phyloP scores from a whole-genome alignment of 2,888 invertebrate genomes.

The Elysia crispata region DNA sequence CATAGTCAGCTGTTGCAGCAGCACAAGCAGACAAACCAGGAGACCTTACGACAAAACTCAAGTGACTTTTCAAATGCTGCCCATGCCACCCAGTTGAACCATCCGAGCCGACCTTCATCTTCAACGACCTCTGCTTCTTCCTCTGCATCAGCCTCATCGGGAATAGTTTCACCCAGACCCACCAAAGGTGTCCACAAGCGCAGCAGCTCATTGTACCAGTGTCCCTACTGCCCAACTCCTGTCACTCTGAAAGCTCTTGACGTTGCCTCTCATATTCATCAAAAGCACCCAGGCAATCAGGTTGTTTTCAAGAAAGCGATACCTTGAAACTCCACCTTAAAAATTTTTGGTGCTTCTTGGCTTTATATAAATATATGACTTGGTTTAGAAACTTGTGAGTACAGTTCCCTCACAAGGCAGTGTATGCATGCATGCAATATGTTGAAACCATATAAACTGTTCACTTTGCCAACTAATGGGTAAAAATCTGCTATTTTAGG shows the following conservation, averaged over 20 bases:
- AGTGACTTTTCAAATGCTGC: not conserved
- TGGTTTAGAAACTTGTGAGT: no score
- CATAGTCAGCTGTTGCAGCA: not conserved
- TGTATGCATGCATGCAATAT: no score
- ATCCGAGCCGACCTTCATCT: conserved; percentile 4
- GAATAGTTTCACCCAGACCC: conserved; percentile 1
- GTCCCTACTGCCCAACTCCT: conserved; percentile 49
- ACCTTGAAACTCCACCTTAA: no score
- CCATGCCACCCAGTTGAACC: not conserved
- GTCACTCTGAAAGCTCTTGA: conserved; percentile 52
- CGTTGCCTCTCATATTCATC: conserved; percentile 66
- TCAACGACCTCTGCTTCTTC: not conserved
- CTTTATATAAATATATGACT: no score
- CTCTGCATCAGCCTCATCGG: not conserved
- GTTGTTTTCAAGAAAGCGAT: conserved; percentile 47
- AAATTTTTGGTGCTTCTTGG: no score
- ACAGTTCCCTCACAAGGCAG: no score
- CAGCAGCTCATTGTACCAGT: conserved; percentile 46
- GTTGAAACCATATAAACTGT: no score
- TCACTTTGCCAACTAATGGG: no score
- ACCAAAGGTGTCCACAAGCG: conserved; percentile 34
- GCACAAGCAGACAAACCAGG: conserved; percentile 4
- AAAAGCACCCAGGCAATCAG: conserved; percentile 61
- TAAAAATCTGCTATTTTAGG: no score
- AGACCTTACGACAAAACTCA: not conserved